A percentile compares a stretch with the other conserved stretches of the same genome.
phyloP scores from a whole-genome alignment of 2,888 invertebrate genomes.

The Oxyteleia sp. region DNA sequence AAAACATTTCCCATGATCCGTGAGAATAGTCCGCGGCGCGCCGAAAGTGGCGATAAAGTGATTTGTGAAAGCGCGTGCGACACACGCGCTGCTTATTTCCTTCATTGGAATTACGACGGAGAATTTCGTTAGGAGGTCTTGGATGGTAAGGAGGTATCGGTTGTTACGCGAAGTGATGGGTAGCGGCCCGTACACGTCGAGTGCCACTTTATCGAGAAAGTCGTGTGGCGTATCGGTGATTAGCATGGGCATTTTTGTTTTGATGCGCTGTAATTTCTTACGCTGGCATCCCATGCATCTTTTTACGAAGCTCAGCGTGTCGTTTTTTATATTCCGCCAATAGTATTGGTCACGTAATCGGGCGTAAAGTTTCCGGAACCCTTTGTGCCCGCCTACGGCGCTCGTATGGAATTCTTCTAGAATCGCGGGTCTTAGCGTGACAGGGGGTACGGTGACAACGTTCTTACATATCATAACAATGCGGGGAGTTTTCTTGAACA shows the following conservation, averaged over 20 bases:
- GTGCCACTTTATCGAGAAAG: background rate
- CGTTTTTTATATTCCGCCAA: background rate
- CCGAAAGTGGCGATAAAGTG: background rate
- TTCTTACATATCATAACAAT: too few relatives aligned
- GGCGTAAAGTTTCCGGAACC: too few relatives aligned
- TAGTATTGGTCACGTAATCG: too few relatives aligned
- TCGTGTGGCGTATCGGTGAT: background rate
- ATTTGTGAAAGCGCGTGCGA: background rate
- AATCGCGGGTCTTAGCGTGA: too few relatives aligned
- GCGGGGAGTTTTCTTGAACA: too few relatives aligned
- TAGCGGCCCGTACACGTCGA: background rate
- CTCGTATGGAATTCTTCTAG: too few relatives aligned
- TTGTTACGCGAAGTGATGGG: background rate
- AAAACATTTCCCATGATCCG: background rate
- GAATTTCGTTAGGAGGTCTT: conserved; percentile 5
- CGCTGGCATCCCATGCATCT: background rate
- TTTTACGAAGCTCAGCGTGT: background rate
- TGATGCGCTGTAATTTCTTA: background rate
- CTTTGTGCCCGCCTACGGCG: too few relatives aligned
- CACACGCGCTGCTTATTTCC: background rate
- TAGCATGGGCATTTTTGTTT: background rate
- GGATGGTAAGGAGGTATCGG: background rate
- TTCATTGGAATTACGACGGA: background rate
- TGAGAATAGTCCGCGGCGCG: background rate
- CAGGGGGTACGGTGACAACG: too few relatives aligned